Evolutionary conservation across 92 coral and sea anemone species (phyloP).

Genomic region (Meandrina meandrites): DNA sequence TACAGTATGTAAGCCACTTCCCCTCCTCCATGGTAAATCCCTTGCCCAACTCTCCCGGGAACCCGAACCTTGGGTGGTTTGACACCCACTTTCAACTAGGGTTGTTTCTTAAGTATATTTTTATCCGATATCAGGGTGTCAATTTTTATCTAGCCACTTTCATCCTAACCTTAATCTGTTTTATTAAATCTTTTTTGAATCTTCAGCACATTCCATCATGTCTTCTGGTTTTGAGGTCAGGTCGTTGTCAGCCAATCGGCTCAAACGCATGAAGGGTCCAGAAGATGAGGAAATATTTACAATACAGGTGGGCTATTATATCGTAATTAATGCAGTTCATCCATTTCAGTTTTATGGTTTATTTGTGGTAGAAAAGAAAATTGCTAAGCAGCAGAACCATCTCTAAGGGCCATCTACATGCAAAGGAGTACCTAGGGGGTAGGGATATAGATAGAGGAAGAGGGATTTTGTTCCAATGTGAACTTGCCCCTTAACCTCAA

Average conservation of each 20-base stretch:
- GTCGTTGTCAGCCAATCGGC: neutral
- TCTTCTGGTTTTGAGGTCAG: slow-evolving; percentile 39
- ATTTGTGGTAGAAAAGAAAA: neutral
- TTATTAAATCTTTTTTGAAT: neutral
- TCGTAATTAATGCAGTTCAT: neutral
- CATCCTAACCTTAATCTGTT: neutral
- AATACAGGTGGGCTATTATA: slow-evolving; percentile 52
- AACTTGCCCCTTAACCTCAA: too few species aligned
- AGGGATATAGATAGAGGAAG: too few species aligned
- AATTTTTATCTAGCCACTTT: neutral
- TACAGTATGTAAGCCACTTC: too few species aligned
- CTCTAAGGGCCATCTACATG: too few species aligned
- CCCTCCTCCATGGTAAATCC: too few species aligned
- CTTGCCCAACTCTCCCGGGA: too few species aligned
- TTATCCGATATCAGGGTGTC: neutral
- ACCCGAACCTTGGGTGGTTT: too few species aligned
- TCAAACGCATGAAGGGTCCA: slow-evolving; percentile 43
- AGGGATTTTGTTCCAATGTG: too few species aligned
- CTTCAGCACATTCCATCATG: slow-evolving; percentile 6
- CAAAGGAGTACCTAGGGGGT: too few species aligned
- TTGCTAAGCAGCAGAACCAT: neutral
- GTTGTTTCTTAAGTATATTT: too few species aligned
- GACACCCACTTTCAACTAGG: too few species aligned
- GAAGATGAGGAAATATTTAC: slow-evolving; percentile 84
- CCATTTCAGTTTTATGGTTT: neutral